phyloP scores from a whole-genome alignment of 2,113 vertebrate genomes.

The Danio rerio region GRCz12tu NC_133180.1:74908001-74908500 shows the following conservation, averaged over 20 bases:
- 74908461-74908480: too few relatives aligned
- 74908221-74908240: background rate
- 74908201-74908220: background rate
- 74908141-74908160: too few relatives aligned
- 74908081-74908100: background rate
- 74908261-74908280: background rate
- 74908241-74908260: background rate
- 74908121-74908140: background rate
- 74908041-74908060: background rate
- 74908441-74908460: too few relatives aligned
- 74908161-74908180: background rate
- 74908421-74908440: too few relatives aligned
- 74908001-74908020: constrained; percentile 56
- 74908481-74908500: too few relatives aligned
- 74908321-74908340: too few relatives aligned
- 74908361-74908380: too few relatives aligned
- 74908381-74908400: too few relatives aligned
- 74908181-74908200: background rate
- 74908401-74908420: too few relatives aligned
- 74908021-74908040: background rate
- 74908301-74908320: too few relatives aligned
- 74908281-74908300: background rate
- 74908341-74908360: too few relatives aligned
- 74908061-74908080: background rate
- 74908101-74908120: background rate